Evolutionary conservation across 2,113 vertebrate species (phyloP), one percentile per base, ranked within the genome.

Genomic region (Gambusia holbrooki): DNA sequence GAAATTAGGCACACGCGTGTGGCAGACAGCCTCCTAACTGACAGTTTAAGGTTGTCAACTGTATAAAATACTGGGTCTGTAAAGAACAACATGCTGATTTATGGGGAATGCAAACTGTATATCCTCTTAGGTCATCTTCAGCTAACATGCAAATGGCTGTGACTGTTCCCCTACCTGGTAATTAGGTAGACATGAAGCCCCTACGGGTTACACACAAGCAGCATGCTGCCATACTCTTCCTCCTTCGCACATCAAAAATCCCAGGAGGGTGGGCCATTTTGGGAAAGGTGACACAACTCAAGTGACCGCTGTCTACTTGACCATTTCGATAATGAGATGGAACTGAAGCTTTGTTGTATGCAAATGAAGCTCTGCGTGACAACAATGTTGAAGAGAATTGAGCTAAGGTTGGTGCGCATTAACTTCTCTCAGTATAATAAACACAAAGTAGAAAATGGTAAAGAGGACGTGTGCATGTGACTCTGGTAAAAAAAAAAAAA

Each of bases 241-340:
- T 78, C 74, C 73, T 83, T 76, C 77, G 73, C 84, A 85, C 85
- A 78, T 77, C 84, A 74, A 37, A 25, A 63, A 77, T 89, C 88
- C 84, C 76, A 25, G 35, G 87, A 88, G 91, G 87, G 73, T 64
- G 37, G 76, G 82, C 69, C 76, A 42, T 84, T 92, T 92, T 89
- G 90, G 84, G 89, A 92, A 85, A 88, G 90, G 92, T 89, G 89
- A 92, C 89, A 89, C 86, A 78, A 82, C 82, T 83, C 88, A 67
- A 45, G 84, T 92, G 92, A 93, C 90, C 91, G 92, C 88, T 89
- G 85, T 87, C 83, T 77, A 84, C 81, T 81, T 85, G 82, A 77
- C 88, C 87, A 72, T 87, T 89, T 92, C 90, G 54, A 90, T 93
- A 94, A 93, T 92, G 87, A 92, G 90, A 93, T 94, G 89, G 90